Base-by-base conservation (phyloP, 2,888 invertebrate species). In the Dynastes tityus region DNA sequence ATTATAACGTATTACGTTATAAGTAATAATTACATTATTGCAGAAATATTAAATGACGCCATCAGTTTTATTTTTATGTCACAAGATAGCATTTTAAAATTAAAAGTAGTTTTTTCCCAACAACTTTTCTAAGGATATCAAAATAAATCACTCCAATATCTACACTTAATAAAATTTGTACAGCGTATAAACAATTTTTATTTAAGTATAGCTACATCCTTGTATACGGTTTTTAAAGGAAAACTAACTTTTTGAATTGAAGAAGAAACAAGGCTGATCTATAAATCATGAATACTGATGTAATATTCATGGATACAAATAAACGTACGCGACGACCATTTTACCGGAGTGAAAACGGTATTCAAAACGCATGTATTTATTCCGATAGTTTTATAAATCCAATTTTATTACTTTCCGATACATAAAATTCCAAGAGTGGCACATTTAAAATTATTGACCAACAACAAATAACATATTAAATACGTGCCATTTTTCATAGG, bases 381-480 rank as follows among this genome's bases (percentile, higher is more conserved):
- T 51, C 51, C 51, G 68, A 68, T 68, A 68, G 68, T 68, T 68
- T 68, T 68, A 68, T 68, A 68, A 68, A 68, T 68, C 51, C 68
- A 29, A 27, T 53, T 68, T 68, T 68, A 68, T 68, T 68, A 68
- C 68, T 68, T 68, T 68, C 51, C 51, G 51, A 68, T 68, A 68
- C 49, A 68, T 68, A 68, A 68, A 68, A 68, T 68, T 51, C 49
- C 49, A 13, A 53, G 68, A 49, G 51, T 68, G 68, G 68, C 68
- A 68, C 49, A 49, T 68, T 68, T 53, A 40, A 68, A 68, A 68
- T 68, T 68, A 68, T 68, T 68, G 49, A 68, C 51, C 51, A 68
- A 49, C 27, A 63, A 40, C 49, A 51, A 53, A 51, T 40, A 68
- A 68, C 27, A 68, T 51, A 68, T 51, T 68, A 32, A 51, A 68